Evolutionary conservation across 2,797 vertebrate species (phyloP), one percentile per base, ranked within the genome.

Genomic region (Propithecus perrieri): DNA sequence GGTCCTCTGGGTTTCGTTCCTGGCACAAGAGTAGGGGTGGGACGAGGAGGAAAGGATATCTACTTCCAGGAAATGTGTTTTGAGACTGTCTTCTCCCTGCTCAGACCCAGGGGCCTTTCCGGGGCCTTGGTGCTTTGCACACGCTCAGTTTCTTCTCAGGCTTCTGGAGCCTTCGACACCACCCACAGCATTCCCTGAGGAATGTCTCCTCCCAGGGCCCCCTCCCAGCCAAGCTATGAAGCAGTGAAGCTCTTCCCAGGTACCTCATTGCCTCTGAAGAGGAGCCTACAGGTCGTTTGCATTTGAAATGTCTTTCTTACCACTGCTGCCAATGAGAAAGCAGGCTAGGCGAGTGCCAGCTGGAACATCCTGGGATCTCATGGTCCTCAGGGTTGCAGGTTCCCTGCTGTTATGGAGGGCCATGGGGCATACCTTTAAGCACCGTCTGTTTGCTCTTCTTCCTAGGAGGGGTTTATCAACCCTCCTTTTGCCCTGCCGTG

Each of bases 221-320:
- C 30, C 30, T 18, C 46, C 43, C 59, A 28, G 13, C 80, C 55
- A 38, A 3, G 41, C 74, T 38, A 22, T 18, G 22, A 50, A 74
- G 91, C 4, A 2, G 2, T 20, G 0, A 48, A 5, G 76, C 14
- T 50, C 91, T 61, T 38, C 74, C 63, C 63, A 17, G 26, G 38
- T 38, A 12, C 20, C 38, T 35, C 4, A 11, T 1, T 0, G 22
- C 43, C 33, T 55, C 63, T 41, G 17, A 55, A 43, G 46, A 46
- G 30, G 33, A 12, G 11, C 26, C 33, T 18, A 3, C 1, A 8
- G n/a, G 26, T 17, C 7, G 0, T 53, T 12, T 26, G 22, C 63
- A 24, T 46, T 9, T 26, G 46, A 71, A 46, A 55, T 9, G 30
- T 48, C 35, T 0, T 18, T 4, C 35, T 0, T 13, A 8, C 6